phyloP scores from a whole-genome alignment of 2,888 invertebrate species.

The Eristalis pertinax region DNA sequence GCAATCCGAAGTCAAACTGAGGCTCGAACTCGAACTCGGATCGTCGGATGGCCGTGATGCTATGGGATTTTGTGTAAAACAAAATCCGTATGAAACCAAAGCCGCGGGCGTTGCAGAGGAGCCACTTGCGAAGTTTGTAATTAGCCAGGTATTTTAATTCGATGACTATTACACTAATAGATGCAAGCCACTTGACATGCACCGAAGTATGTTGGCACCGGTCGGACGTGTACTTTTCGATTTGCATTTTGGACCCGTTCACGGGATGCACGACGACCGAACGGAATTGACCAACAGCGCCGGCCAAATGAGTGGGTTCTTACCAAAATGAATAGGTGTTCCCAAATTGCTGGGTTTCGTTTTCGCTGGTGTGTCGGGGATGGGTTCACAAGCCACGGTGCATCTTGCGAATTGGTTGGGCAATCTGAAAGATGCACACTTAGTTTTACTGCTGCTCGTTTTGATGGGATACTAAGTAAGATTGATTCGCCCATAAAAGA shows the following conservation, averaged over 20 bases:
- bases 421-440: background rate
- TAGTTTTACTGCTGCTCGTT: background rate
- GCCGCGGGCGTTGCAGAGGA: conserved; percentile 50
- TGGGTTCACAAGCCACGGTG: background rate
- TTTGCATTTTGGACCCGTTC: conserved; percentile 52
- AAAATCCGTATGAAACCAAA: background rate
- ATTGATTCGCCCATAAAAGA: background rate
- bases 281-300: conserved; percentile 43
- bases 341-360: conserved; percentile 26
- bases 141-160: conserved; percentile 70
- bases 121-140: conserved; percentile 66
- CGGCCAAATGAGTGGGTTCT: conserved; percentile 60
- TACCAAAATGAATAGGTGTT: conserved; percentile 39
- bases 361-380: background rate
- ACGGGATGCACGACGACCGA: background rate
- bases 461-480: conserved; percentile 1
- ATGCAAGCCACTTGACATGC: conserved; percentile 67
- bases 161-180: conserved; percentile 71
- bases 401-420: background rate
- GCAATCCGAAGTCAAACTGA: background rate
- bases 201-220: conserved; percentile 39
- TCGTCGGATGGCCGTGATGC: conserved; percentile 13
- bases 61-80: background rate
- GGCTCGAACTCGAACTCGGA: background rate
- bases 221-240: conserved; percentile 19